These are phyloP conservation scores for Tetramorium simillimum DNA, from an alignment of 1,140 invertebrate species.

Conservation along the genomic window DNA sequence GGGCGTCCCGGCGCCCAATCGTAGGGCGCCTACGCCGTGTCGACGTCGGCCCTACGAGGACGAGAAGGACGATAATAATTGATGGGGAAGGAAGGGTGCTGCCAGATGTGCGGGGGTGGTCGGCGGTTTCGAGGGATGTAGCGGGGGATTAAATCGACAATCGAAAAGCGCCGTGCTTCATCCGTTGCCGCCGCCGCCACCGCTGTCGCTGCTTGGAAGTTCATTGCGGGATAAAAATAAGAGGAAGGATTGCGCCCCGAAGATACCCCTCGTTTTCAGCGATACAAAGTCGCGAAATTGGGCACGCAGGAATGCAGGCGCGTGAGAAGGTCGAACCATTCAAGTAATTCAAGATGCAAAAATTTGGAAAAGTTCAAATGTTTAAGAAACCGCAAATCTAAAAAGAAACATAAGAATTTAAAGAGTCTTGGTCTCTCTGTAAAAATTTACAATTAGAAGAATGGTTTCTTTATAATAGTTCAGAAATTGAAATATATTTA, in stretches of 20 bases:
- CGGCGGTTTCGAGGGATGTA: slow-evolving; percentile 62
- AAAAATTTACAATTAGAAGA: not conserved
- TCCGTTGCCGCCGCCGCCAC: not conserved
- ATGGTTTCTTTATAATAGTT: not conserved
- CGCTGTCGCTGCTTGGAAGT: slow-evolving; percentile 18
- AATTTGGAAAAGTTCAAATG: not conserved
- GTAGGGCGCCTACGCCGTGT: slow-evolving; percentile 67
- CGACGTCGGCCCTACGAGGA: slow-evolving; percentile 71
- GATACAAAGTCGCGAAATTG: not conserved
- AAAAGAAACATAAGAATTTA: not conserved
- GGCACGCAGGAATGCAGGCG: not conserved
- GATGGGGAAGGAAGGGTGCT: slow-evolving; percentile 59
- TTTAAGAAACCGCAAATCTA: not conserved
- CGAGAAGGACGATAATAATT: slow-evolving; percentile 74
- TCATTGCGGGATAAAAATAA: slow-evolving; percentile 56
- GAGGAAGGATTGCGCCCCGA: slow-evolving; percentile 11
- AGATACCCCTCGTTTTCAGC: not conserved
- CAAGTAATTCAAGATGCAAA: not conserved
- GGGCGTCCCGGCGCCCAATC: slow-evolving; percentile 77
- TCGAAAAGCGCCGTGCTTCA: slow-evolving; percentile 39
- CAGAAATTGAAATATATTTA: not conserved
- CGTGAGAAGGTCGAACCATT: not conserved
- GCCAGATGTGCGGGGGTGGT: not conserved
- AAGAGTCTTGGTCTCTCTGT: not conserved
- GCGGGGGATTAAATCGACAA: slow-evolving; percentile 64